Conservation (phyloP, 2,888 invertebrate genomes). For the Euplagia quadripunctaria region DNA sequence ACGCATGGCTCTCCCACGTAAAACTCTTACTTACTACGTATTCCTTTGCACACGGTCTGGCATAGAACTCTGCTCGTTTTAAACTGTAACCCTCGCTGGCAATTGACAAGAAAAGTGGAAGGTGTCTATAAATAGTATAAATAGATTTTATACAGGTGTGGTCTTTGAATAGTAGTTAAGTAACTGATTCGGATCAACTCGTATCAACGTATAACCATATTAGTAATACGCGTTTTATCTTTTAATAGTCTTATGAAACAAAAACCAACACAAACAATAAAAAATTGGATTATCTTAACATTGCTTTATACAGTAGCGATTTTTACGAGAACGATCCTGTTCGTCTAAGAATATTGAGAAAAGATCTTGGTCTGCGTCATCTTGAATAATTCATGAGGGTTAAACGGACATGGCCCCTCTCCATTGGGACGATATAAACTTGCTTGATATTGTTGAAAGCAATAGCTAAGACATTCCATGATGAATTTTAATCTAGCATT, state of each 20-base stretch:
- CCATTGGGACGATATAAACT: slow-evolving; percentile 58
- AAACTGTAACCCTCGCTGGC: no score
- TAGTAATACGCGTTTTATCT: not conserved
- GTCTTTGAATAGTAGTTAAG: not conserved
- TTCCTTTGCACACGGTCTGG: no score
- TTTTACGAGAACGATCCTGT: slow-evolving; percentile 61
- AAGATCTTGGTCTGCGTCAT: slow-evolving; percentile 61
- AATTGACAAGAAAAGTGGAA: no score
- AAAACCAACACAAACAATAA: slow-evolving; percentile 13
- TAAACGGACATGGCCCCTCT: slow-evolving; percentile 67
- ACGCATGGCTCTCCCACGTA: no score
- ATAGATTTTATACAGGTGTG: not conserved
- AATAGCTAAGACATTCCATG: slow-evolving; percentile 50
- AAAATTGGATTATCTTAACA: slow-evolving; percentile 40
- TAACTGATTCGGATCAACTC: not conserved
- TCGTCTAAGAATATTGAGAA: slow-evolving; percentile 60
- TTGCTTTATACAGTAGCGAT: slow-evolving; percentile 52
- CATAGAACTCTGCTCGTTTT: no score
- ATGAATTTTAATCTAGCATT: slow-evolving; percentile 36
- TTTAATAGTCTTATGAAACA: not conserved
- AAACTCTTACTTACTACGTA: no score
- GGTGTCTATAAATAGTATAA: not conserved
- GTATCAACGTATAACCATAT: not conserved
- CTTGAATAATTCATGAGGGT: slow-evolving; percentile 72
- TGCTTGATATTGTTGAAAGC: slow-evolving; percentile 64